Conservation (phyloP, 2,113 vertebrate genomes). For the Guaruba guarouba region DNA sequence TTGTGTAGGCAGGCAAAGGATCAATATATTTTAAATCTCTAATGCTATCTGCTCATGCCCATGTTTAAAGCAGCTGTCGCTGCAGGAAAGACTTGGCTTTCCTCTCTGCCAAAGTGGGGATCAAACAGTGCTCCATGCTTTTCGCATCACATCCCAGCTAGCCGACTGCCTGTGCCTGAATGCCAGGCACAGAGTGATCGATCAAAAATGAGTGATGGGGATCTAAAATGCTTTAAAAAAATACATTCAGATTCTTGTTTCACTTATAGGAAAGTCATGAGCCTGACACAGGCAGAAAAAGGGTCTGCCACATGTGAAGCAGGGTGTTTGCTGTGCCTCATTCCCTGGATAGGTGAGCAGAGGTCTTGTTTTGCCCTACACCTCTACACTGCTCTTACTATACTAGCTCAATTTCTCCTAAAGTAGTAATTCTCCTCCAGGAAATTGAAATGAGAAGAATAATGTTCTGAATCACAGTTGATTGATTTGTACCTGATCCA, state of each 20-base stretch:
- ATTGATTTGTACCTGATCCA: background rate
- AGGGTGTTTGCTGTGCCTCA: fast-evolving
- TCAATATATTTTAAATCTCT: background rate
- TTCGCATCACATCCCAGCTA: fast-evolving
- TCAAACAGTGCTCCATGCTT: fast-evolving
- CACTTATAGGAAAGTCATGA: fast-evolving
- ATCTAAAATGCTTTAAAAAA: background rate
- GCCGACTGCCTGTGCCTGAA: fast-evolving
- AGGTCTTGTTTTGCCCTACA: background rate
- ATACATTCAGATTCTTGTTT: too few species aligned
- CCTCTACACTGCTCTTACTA: background rate
- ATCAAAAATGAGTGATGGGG: background rate
- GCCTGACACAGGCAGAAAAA: fast-evolving
- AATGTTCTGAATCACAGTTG: too few species aligned
- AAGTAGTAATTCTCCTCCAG: background rate
- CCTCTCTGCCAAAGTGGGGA: background rate
- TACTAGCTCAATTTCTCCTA: fast-evolving
- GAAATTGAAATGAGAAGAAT: fast-evolving
- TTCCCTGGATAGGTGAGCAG: fast-evolving
- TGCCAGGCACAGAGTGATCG: fast-evolving
- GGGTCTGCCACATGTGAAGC: fast-evolving
- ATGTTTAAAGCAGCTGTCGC: fast-evolving
- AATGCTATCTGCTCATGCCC: fast-evolving
- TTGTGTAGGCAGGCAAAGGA: background rate
- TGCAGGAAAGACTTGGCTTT: background rate